A percentile compares a stretch with the other conserved stretches of the same genome.
phyloP scores from a whole-genome alignment of 2,113 vertebrate species.

The Larimichthys polyactis region DNA sequence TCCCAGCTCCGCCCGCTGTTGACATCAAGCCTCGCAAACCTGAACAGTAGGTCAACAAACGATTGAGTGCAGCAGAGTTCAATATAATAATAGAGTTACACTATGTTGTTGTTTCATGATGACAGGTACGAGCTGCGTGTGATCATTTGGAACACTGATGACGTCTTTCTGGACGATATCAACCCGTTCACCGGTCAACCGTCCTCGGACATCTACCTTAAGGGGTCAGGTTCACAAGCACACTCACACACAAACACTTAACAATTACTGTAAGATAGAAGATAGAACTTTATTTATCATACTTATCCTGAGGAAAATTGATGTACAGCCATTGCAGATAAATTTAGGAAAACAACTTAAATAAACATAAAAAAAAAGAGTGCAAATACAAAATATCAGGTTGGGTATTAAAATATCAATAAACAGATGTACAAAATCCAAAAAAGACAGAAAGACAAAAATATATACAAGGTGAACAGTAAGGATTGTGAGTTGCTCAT shows the following conservation, averaged over 20 bases:
- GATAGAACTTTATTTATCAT: no score
- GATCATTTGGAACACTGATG: constrained; percentile 95
- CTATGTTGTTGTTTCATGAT: constrained; percentile 1
- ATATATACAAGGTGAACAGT: no score
- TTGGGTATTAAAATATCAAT: no score
- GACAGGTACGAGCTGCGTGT: constrained; percentile 92
- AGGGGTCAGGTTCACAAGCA: constrained; percentile 83
- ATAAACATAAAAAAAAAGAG: no score
- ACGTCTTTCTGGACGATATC: constrained; percentile 93
- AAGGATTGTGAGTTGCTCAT: no score
- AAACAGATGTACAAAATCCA: no score
- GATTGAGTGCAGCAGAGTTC: accelerated
- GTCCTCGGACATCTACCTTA: constrained; percentile 95
- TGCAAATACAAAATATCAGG: no score
- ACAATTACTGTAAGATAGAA: no score
- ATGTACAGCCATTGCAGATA: no score
- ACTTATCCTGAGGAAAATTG: no score
- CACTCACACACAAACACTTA: background rate
- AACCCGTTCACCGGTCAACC: constrained; percentile 92
- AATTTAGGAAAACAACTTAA: no score
- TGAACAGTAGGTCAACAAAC: constrained; percentile 82
- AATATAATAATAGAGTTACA: background rate
- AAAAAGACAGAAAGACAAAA: no score
- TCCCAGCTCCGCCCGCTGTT: constrained; percentile 89
- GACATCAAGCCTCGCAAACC: constrained; percentile 93